Conservation (phyloP, 2,797 vertebrate genomes). For the Allobates femoralis region DNA sequence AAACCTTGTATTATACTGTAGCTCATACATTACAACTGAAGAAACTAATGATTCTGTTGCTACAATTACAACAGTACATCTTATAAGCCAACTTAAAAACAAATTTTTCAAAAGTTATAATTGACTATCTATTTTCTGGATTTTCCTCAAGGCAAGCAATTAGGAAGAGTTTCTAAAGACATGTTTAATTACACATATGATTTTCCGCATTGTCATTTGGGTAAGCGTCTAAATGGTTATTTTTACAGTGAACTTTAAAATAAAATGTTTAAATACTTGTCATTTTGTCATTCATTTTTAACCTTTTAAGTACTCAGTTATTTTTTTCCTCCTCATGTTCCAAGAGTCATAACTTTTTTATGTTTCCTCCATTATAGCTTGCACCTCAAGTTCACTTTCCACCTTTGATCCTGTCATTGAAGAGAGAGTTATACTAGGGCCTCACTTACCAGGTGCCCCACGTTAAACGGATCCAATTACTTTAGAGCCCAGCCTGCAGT, state of each 20-base stretch:
- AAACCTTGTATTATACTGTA: slow-evolving; percentile 52
- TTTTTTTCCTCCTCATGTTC: too few relatives aligned
- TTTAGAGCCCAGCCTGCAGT: too few relatives aligned
- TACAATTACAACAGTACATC: slow-evolving; percentile 37
- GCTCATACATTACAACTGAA: slow-evolving; percentile 42
- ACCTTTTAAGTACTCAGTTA: too few relatives aligned
- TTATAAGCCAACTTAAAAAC: slow-evolving; percentile 42
- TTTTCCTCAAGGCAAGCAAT: slow-evolving; percentile 19
- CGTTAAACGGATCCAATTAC: too few relatives aligned
- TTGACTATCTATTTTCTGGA: slow-evolving; percentile 27
- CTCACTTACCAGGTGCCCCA: too few relatives aligned
- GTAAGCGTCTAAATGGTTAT: not conserved
- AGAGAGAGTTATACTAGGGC: too few relatives aligned
- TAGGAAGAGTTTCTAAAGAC: slow-evolving; percentile 27
- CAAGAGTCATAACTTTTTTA: too few relatives aligned
- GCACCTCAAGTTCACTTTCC: too few relatives aligned
- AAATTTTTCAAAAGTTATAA: slow-evolving; percentile 51
- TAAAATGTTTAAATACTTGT: not conserved
- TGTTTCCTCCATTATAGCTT: too few relatives aligned
- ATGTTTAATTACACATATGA: slow-evolving; percentile 42
- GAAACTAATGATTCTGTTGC: slow-evolving; percentile 40
- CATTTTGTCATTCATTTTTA: too few relatives aligned
- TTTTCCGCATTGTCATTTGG: slow-evolving; percentile 20
- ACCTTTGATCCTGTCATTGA: too few relatives aligned
- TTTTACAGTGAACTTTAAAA: not conserved